phyloP scores from a whole-genome alignment of 2,888 invertebrate species.

The Agrypnus murinus region DNA sequence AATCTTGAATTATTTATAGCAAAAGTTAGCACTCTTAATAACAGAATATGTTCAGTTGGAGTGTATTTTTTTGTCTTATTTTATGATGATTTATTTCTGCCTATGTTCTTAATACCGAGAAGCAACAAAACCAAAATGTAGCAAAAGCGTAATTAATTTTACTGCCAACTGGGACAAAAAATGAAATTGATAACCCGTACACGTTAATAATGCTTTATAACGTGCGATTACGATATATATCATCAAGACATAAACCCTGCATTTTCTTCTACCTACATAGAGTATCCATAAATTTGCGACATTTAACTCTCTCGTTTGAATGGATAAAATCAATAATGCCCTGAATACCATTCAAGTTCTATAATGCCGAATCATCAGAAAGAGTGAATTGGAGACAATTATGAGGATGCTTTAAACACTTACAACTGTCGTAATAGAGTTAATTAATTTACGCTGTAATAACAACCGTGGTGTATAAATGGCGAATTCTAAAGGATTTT shows the following conservation, averaged over 20 bases:
- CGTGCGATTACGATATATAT: background rate
- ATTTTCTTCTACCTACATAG: constrained; percentile 7
- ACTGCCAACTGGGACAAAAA: no score
- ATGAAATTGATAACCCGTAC: background rate
- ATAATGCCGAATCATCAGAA: constrained; percentile 15
- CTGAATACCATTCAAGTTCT: background rate
- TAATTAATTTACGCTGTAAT: constrained; percentile 16
- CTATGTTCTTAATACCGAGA: no score
- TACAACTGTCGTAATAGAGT: constrained; percentile 18
- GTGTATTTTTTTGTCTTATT: no score
- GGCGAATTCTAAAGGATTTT: constrained; percentile 12
- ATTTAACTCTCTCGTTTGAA: constrained; percentile 20
- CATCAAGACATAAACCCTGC: background rate
- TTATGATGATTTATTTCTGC: no score
- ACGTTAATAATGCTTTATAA: background rate
- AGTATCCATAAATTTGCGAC: constrained; percentile 2
- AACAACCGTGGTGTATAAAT: constrained; percentile 14
- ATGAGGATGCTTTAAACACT: constrained; percentile 26
- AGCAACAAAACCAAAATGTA: no score
- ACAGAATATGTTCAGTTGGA: no score
- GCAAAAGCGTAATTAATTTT: no score
- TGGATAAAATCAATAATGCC: constrained; percentile 24
- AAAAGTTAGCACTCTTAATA: no score
- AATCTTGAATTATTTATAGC: no score
- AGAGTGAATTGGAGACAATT: constrained; percentile 30